Evolutionary conservation across 2,888 invertebrate genomes (phyloP).

Genomic region (Beris morrisii): DNA sequence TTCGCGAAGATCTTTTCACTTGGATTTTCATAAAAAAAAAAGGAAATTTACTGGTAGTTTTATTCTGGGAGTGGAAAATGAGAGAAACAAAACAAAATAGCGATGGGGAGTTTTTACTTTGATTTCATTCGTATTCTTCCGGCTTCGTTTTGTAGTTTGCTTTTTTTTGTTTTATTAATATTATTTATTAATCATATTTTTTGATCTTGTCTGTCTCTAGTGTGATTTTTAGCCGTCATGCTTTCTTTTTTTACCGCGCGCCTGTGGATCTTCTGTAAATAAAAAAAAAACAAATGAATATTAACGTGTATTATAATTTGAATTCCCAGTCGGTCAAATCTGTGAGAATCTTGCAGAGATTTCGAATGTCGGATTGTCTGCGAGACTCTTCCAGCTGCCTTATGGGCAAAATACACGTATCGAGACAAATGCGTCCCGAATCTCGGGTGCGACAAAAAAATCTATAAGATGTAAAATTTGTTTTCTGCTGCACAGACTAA

Average conservation of each 20-base stretch:
- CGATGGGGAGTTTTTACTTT: conserved; percentile 27
- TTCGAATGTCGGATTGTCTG: not conserved
- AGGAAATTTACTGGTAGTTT: not conserved
- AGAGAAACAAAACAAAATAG: conserved; percentile 5
- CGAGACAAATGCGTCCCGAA: too few relatives aligned
- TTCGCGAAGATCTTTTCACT: not conserved
- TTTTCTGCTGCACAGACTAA: not conserved
- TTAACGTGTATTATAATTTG: not conserved
- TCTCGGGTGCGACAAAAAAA: not conserved
- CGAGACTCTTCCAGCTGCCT: not conserved
- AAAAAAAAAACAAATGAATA: not conserved
- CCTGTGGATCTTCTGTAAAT: conserved; percentile 56
- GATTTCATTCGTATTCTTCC: conserved; percentile 28
- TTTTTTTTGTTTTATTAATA: conserved; percentile 32
- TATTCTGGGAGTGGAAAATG: too few relatives aligned
- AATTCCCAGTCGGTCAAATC: not conserved
- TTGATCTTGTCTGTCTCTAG: conserved; percentile 27
- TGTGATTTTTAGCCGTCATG: conserved; percentile 59
- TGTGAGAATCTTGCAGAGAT: not conserved
- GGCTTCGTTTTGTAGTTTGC: conserved; percentile 5
- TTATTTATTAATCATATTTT: conserved; percentile 33
- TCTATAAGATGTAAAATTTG: not conserved
- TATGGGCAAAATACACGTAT: too few relatives aligned
- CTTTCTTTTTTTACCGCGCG: conserved; percentile 73
- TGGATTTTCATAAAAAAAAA: not conserved